Percentiles rank a stretch among this genome's conserved stretches.
These are phyloP conservation scores for Casuarius casuarius DNA, from an alignment of 2,113 vertebrate genomes.

Conservation along the genomic window DNA sequence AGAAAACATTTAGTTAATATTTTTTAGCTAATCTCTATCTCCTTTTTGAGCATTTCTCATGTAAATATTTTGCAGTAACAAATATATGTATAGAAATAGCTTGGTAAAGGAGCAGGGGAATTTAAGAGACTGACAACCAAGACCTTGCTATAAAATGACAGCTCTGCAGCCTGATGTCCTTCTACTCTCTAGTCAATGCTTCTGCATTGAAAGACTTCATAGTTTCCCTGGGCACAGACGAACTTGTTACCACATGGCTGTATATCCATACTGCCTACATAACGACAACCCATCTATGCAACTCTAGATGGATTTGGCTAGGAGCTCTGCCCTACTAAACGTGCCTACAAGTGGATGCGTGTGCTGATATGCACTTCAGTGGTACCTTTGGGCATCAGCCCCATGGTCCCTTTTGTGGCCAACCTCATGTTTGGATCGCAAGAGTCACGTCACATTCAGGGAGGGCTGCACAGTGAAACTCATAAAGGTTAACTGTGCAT, in stretches of 20 bases:
- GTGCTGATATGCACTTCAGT: fast-evolving
- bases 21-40: slow-evolving; percentile 21
- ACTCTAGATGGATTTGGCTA: not conserved
- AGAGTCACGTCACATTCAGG: not conserved
- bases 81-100: not conserved
- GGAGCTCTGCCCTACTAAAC: not conserved
- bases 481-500: not conserved
- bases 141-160: not conserved
- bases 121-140: not conserved
- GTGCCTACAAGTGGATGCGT: fast-evolving
- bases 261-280: not conserved
- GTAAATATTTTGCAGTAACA: not conserved
- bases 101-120: not conserved
- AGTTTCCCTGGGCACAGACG: not conserved
- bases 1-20: not conserved
- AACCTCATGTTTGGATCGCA: not conserved
- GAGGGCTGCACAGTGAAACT: not conserved
- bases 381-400: not conserved
- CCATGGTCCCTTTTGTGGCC: not conserved
- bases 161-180: not conserved
- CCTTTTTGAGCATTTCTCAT: not conserved
- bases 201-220: fast-evolving
- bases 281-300: not conserved
- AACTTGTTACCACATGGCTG: not conserved
- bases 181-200: not conserved